phyloP scores from a whole-genome alignment of 1,140 invertebrate species.

The Lucilia cuprina region DNA sequence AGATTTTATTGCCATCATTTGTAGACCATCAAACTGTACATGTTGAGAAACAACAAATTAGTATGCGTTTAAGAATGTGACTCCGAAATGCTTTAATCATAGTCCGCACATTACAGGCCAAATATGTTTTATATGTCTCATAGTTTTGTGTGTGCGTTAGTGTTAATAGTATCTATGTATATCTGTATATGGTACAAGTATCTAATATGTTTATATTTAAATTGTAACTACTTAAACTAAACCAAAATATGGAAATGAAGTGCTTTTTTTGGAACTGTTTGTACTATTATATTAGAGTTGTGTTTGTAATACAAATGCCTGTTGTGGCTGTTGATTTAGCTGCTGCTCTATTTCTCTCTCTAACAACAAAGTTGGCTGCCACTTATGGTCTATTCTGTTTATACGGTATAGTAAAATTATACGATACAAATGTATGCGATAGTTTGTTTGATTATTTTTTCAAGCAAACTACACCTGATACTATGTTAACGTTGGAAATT shows the following conservation, averaged over 20 bases:
- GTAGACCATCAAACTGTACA: background rate
- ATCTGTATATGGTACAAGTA: background rate
- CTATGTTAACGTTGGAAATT: background rate
- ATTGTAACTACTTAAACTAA: background rate
- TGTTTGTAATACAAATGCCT: background rate
- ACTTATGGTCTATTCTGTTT: background rate
- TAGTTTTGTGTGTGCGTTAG: background rate
- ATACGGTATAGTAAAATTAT: background rate
- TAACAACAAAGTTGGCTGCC: background rate
- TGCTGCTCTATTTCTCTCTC: background rate
- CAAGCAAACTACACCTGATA: background rate
- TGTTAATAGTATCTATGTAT: background rate
- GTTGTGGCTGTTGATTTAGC: background rate
- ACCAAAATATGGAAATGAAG: slow-evolving; percentile 23
- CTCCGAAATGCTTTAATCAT: background rate
- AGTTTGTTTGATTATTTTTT: background rate
- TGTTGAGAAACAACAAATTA: background rate
- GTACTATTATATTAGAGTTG: background rate
- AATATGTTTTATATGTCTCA: background rate
- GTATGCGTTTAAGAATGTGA: background rate
- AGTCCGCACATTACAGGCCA: background rate
- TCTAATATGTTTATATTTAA: background rate
- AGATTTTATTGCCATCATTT: slow-evolving; percentile 23
- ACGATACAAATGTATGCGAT: background rate
- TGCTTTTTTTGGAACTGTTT: background rate